Evolutionary conservation across 2,888 invertebrate species (phyloP), one percentile per base, ranked within the genome.

Genomic region (Drosophila kambysellisi): DNA sequence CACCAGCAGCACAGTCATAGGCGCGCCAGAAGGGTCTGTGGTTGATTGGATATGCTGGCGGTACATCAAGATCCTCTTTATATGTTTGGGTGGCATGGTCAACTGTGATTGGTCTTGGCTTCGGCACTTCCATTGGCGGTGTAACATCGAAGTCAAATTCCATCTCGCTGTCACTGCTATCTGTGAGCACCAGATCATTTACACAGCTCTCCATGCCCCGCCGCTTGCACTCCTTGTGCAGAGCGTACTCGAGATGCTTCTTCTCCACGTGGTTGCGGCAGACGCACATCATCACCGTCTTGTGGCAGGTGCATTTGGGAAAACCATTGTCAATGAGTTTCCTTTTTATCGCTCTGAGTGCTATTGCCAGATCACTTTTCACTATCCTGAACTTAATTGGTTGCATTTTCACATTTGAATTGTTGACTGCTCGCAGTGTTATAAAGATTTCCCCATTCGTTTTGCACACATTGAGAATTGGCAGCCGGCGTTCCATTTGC

Each of bases 91-190:
- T 95, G 66, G 95, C 95, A 2, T 94, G 94, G 75, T 95, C 95
- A n/a, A 11, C 15, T 4, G 35, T 11, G 8, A 25, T 15, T 2
- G 35, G 15, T 17, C 4, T 35, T 25, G 48, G n/a, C 30, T 20
- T 33, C 3, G 25, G 3, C 5, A 12, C 7, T 7, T 5, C 95
- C 41, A 95, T 95, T 0, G 96, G 95, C 0, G 96, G 95, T 0
- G 95, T 95, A 58, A 96, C 95, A 77, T 96, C 95, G 32, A 96
- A 95, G 81, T 96, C 95, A 92, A 95, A 94, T 64, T 96, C 96
- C n/a, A 95, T 94, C 54, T 95, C 95, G 15, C 91, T 92, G 2
- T 93, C 92, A 17, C 91, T 92, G 0, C 91, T 92, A 41, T 93
- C 93, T 0, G 92, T 90, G 0, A 93, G 76, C 0, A 91, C 75